Evolutionary conservation across 2,888 invertebrate species (phyloP).

Genomic region (Ischnus inquisitorius): DNA sequence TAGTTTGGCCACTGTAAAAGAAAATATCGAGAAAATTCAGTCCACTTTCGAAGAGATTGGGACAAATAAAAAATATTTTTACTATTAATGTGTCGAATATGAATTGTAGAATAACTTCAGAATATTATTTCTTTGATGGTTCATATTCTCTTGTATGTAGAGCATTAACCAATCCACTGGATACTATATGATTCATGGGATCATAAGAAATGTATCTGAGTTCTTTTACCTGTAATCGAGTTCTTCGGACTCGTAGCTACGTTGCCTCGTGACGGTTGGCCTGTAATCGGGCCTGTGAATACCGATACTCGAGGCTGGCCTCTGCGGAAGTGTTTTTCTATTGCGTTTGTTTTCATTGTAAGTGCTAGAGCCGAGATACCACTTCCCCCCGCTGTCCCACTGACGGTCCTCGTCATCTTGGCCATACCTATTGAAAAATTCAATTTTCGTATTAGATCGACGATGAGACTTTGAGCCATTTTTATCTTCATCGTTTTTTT

Average conservation of each 20-base stretch:
- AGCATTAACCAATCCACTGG: background rate
- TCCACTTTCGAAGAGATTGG: too few species aligned
- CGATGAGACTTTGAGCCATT: background rate
- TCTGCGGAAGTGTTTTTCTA: constrained; percentile 83
- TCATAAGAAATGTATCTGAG: background rate
- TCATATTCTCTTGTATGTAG: too few species aligned
- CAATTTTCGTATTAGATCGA: background rate
- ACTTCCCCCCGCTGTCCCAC: constrained; percentile 91
- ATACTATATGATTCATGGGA: background rate
- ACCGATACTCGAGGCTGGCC: constrained; percentile 83
- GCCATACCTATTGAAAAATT: constrained; percentile 85
- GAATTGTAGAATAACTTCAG: too few species aligned
- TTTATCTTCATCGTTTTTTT: background rate
- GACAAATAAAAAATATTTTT: too few species aligned
- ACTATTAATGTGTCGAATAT: too few species aligned
- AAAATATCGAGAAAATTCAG: background rate
- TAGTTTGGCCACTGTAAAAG: constrained; percentile 73
- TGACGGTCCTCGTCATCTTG: constrained; percentile 90
- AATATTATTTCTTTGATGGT: too few species aligned
- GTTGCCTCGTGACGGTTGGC: constrained; percentile 81
- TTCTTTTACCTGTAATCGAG: constrained; percentile 79
- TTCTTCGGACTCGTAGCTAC: constrained; percentile 83
- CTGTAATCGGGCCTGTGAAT: constrained; percentile 82
- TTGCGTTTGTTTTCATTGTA: constrained; percentile 83
- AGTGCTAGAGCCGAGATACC: constrained; percentile 79